Base-by-base conservation (phyloP, 2,888 invertebrate genomes). In the Tricholauxania praeusta region DNA sequence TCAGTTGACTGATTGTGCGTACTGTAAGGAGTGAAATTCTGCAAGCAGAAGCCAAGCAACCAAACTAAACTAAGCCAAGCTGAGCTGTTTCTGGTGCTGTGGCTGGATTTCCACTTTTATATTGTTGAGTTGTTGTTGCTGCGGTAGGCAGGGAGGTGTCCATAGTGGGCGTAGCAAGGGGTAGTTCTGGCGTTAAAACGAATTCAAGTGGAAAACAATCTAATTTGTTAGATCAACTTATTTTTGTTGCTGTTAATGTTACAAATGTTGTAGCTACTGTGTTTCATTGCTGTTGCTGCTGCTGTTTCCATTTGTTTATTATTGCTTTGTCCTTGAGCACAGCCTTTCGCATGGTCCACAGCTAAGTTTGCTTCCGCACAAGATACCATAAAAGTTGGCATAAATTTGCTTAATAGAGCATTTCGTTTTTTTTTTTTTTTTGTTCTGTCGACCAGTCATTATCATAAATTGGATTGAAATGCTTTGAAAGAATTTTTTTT, bases 161-260 rank as follows among this genome's bases (percentile, higher is more conserved):
- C 47, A 19, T 63, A 63, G 22, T 48, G n/a, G 17, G 17, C 17
- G 19, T 15, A 47, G 57, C 57, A 75, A 77, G 71, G 74, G 74
- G 73, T 73, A 17, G 47, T 39, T 63, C 19, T 63, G 19, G 81
- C 82, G 82, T 80, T 82, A 79, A 81, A 84, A 82, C 83, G 81
- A 84, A 84, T 85, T 85, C 85, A 83, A 84, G 84, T 84, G 85
- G 85, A 85, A 85, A 85, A 85, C 85, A 85, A 85, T 85, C 85
- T 84, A 85, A 85, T 85, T 85, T 85, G 82, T 83, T 83, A 75
- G 73, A 83, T 82, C 80, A 81, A 82, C 80, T 71, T 60, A 62
- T 49, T 55, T 60, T 60, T 19, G 6, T 28, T 64, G 39, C 22
- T 39, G 6, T 28, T 17, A 19, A 14, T n/a, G 51, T 70, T 59